Evolutionary conservation across 2,797 vertebrate species (phyloP).

Genomic region (Astyanax mexicanus): DNA sequence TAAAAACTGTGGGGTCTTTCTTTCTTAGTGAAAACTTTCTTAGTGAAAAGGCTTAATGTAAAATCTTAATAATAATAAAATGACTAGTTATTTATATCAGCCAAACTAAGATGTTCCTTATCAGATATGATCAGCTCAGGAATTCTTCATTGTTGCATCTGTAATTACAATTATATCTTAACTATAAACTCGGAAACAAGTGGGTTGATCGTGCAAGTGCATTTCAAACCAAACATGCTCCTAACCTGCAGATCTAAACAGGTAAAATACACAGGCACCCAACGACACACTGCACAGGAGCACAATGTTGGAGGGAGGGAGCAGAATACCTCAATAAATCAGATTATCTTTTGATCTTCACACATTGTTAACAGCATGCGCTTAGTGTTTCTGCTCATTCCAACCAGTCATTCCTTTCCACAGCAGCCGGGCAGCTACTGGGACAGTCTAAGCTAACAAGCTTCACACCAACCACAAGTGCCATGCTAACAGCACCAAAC

Average conservation of each 20-base stretch:
- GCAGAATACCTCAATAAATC: slow-evolving; percentile 24
- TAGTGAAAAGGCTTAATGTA: no score
- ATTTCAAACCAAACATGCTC: slow-evolving; percentile 14
- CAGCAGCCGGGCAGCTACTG: slow-evolving; percentile 10
- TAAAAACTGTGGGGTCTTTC: no score
- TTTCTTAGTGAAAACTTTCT: no score
- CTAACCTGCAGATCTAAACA: slow-evolving; percentile 6
- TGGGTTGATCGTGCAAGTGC: slow-evolving; percentile 41
- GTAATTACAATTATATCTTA: slow-evolving; percentile 2
- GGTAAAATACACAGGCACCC: slow-evolving; percentile 20
- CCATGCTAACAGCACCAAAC: slow-evolving; percentile 50
- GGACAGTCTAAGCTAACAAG: slow-evolving; percentile 27
- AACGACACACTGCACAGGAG: slow-evolving; percentile 16
- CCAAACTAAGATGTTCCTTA: no score
- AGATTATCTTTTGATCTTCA: slow-evolving; percentile 1
- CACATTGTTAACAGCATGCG: slow-evolving; percentile 6
- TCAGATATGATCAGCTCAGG: not conserved
- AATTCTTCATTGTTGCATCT: not conserved
- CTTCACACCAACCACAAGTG: slow-evolving; percentile 49
- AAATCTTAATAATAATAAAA: no score
- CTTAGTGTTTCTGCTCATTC: slow-evolving; percentile 36
- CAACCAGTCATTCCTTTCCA: slow-evolving; percentile 47
- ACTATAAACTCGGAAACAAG: slow-evolving; percentile 8
- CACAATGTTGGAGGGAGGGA: slow-evolving; percentile 35
- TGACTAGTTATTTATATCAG: no score